A percentile compares a stretch with the other conserved stretches of the same genome.
Evolutionary conservation across 1,140 invertebrate genomes (phyloP).

Genomic region (Aphelinus atriplicis): DNA sequence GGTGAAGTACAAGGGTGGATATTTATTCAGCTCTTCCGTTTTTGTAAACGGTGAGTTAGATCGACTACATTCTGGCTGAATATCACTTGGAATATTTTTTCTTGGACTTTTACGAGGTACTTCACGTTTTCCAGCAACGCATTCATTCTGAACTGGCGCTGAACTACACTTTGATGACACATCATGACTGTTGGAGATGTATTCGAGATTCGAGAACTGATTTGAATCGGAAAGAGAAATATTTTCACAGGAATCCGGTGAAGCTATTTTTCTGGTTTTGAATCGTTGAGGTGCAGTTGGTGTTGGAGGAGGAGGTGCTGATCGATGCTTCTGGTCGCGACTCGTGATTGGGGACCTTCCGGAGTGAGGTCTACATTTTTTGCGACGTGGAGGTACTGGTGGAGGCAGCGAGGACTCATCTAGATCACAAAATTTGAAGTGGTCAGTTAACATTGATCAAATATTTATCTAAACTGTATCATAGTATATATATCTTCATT

Average conservation of each 20-base stretch:
- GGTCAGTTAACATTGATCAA: conserved; percentile 10
- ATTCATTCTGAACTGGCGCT: background rate
- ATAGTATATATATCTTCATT: background rate
- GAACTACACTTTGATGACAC: background rate
- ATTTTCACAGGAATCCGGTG: conserved; percentile 10
- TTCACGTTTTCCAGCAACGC: background rate
- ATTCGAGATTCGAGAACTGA: too few species aligned
- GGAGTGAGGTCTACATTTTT: conserved; percentile 51
- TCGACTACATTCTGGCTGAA: background rate
- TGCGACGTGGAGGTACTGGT: conserved; percentile 60
- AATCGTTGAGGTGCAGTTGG: conserved; percentile 17
- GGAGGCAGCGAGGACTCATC: conserved; percentile 52
- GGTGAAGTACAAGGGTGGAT: conserved; percentile 57
- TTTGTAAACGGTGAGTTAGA: conserved; percentile 15
- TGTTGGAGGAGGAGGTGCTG: conserved; percentile 1
- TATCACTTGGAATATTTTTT: too few species aligned
- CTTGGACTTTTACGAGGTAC: background rate
- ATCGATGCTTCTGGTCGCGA: background rate
- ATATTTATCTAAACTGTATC: background rate
- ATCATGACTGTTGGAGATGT: background rate
- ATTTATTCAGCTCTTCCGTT: conserved; percentile 39
- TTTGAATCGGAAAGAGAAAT: background rate
- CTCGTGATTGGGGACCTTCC: conserved; percentile 19
- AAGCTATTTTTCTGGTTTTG: background rate
- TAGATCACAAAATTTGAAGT: conserved; percentile 47